A percentile compares a stretch with the other conserved stretches of the same genome.
Conservation (phyloP, 2,888 invertebrate species). For the Leucophenga montana region DNA sequence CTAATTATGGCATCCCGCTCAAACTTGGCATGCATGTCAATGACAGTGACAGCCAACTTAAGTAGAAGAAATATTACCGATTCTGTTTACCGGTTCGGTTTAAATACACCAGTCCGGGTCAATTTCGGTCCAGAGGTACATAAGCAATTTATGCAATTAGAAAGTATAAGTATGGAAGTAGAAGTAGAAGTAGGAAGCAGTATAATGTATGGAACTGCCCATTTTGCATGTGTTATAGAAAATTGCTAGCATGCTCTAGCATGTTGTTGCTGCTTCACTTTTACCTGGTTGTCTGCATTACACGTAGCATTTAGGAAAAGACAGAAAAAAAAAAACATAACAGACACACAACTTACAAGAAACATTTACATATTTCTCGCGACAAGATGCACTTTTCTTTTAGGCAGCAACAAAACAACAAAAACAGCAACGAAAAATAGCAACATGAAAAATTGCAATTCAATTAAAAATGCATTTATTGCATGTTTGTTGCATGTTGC, state of each 20-base stretch:
- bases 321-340: constrained; percentile 11
- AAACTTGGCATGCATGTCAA: no score
- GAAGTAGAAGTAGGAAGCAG: no score
- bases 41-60: no score
- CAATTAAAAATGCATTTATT: constrained; percentile 47
- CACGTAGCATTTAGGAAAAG: no score
- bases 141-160: no score
- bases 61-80: no score
- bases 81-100: no score
- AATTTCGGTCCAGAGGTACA: no score
- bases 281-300: not conserved
- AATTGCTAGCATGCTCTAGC: constrained; percentile 6
- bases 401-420: not conserved
- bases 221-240: not conserved
- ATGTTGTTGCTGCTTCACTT: constrained; percentile 18
- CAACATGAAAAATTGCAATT: constrained; percentile 35
- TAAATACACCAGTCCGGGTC: no score
- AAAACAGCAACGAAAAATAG: not conserved
- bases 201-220: no score
- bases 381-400: constrained; percentile 2
- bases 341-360: constrained; percentile 5
- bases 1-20: no score
- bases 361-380: constrained; percentile 19
- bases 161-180: no score
- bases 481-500: constrained; percentile 11